A percentile compares a stretch with the other conserved stretches of the same genome.
Evolutionary conservation across 1,140 invertebrate species (phyloP).

Genomic region (Drosophila prosaltans): DNA sequence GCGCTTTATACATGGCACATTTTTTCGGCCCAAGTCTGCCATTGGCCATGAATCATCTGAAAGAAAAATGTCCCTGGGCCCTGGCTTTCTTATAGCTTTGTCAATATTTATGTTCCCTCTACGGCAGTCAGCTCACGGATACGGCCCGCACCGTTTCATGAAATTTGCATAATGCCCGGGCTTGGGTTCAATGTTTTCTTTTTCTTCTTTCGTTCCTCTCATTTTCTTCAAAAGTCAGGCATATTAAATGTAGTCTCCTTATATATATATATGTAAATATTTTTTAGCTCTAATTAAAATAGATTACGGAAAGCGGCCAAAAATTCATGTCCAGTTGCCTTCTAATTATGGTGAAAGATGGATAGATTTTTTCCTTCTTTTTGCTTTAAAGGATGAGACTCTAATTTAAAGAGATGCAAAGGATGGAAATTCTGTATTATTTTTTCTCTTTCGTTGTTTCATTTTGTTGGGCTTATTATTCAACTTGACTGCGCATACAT

Average conservation of each 20-base stretch:
- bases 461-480: conserved; percentile 48
- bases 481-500: conserved; percentile 53
- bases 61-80: conserved; percentile 1
- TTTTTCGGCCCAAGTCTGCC: not conserved
- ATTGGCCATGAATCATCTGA: conserved; percentile 20
- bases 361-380: conserved; percentile 32
- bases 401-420: not conserved
- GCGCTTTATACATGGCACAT: conserved; percentile 16
- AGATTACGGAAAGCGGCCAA: conserved; percentile 11
- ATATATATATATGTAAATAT: conserved; percentile 19
- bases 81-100: conserved; percentile 41
- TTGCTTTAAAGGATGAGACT: conserved; percentile 47
- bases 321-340: not conserved
- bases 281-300: conserved; percentile 62
- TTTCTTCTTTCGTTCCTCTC: not conserved
- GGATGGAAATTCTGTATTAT: not conserved
- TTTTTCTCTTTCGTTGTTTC: not conserved
- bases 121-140: conserved; percentile 16
- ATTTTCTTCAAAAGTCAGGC: conserved; percentile 4
- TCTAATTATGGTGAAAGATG: conserved; percentile 8
- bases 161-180: conserved; percentile 66
- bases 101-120: conserved; percentile 46
- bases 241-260: conserved; percentile 4
- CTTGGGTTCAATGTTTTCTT: conserved; percentile 13
- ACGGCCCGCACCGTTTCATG: not conserved